These are phyloP conservation scores for Leucoraja erinaceus DNA, from an alignment of 2,113 vertebrate genomes.

Conservation along the genomic window DNA sequence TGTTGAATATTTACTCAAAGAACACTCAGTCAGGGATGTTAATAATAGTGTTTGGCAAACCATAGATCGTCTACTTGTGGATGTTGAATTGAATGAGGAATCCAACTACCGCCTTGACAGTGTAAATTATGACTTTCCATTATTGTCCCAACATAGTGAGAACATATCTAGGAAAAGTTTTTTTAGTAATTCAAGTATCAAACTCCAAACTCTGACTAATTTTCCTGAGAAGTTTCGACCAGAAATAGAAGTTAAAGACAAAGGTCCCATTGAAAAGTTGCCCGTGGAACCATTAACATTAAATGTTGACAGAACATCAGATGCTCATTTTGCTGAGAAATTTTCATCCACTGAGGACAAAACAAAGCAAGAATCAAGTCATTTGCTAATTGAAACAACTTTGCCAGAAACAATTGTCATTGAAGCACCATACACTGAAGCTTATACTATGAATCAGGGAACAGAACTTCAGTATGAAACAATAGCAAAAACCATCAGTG, in stretches of 20 bases:
- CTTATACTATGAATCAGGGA: not conserved
- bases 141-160: not conserved
- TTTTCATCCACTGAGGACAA: not conserved
- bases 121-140: not conserved
- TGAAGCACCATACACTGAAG: not conserved
- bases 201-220: not conserved
- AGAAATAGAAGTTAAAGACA: not conserved
- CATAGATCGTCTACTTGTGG: not conserved
- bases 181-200: not conserved
- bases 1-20: not conserved
- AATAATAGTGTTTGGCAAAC: not conserved
- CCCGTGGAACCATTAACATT: not conserved
- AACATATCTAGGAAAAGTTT: not conserved
- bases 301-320: not conserved
- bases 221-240: not conserved
- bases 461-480: constrained; percentile 32
- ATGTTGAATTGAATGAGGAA: not conserved
- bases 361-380: not conserved
- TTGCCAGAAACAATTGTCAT: no score
- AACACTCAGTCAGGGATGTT: not conserved
- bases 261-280: no score
- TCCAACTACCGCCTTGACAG: not conserved
- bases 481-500: constrained; percentile 45
- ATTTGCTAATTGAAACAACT: not conserved
- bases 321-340: not conserved